These are phyloP conservation scores for Zonitis immaculata DNA, from an alignment of 2,888 invertebrate species.

Conservation along the genomic window DNA sequence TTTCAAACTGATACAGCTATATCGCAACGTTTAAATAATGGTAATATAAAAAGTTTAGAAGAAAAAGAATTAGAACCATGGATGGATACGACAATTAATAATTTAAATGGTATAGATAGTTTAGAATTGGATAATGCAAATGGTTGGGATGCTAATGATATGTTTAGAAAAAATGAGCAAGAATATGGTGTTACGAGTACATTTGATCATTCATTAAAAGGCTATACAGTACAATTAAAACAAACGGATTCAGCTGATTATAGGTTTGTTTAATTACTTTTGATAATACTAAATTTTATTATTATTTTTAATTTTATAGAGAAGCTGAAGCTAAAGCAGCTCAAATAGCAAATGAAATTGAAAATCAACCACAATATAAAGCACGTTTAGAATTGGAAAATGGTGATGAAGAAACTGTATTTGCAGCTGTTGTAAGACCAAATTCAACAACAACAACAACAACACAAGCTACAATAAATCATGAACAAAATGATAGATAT, in stretches of 20 bases:
- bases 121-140: slow-evolving; percentile 74
- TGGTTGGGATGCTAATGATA: slow-evolving; percentile 96
- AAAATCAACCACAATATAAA: slow-evolving; percentile 76
- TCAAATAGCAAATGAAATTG: slow-evolving; percentile 89
- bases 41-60: slow-evolving; percentile 44
- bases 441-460: too few species aligned
- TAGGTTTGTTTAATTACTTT: slow-evolving; percentile 53
- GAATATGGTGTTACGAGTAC: slow-evolving; percentile 90
- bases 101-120: slow-evolving; percentile 59
- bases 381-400: slow-evolving; percentile 82
- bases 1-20: slow-evolving; percentile 89
- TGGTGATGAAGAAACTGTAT: slow-evolving; percentile 85
- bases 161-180: slow-evolving; percentile 92
- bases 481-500: slow-evolving; percentile 56
- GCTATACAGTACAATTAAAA: slow-evolving; percentile 86
- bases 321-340: slow-evolving; percentile 82
- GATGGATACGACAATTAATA: slow-evolving; percentile 60
- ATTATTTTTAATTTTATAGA: slow-evolving; percentile 33
- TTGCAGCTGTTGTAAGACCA: slow-evolving; percentile 78
- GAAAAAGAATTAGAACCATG: slow-evolving; percentile 87
- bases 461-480: slow-evolving; percentile 10
- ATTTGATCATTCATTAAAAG: slow-evolving; percentile 85
- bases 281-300: too few species aligned
- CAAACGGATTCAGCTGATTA: slow-evolving; percentile 84
- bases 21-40: slow-evolving; percentile 60